Evolutionary conservation across 2,113 vertebrate species (phyloP), one percentile per base, ranked within the genome.

Genomic region (Nothobranchius kuhntae): DNA sequence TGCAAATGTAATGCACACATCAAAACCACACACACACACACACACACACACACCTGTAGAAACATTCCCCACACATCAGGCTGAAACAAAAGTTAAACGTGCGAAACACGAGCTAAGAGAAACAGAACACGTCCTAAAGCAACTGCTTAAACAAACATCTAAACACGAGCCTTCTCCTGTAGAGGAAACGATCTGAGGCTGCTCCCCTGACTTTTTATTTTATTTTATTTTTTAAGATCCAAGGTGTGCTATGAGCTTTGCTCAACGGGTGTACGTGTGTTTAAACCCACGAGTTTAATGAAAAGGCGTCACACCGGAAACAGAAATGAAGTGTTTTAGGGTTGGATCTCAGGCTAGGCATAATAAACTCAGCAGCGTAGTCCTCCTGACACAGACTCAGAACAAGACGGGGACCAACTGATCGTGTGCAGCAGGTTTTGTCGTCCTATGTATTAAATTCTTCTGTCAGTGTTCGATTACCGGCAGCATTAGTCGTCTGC

Each of bases 191-290:
- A 87, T 92, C 90, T 92, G 89, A 87, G 92, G 92, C 93, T 94
- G 92, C 93, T 93, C 91, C 93, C 93, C 91, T 92, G 91, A 91
- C 78, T 72, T 77, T 75, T 66, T 75, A 67, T 57, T 71, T 71
- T n/a, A n/a, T n/a, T n/a, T 71, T 78, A 67, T 65, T 63, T 78
- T 61, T 65, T 53, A 62, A 57, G 71, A 71, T 68, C 56, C n/a
- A 57, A 58, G n/a, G n/a, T 50, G n/a, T 50, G 48, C 6, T 48
- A 15, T 61, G 61, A 77, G 71, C 51, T 60, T 36, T 60, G 61
- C 68, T 52, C 52, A 53, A 78, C 78, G 9, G 15, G 36, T 61
- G 71, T 53, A 13, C 12, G 48, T 51, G 75, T 75, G 70, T 42
- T 17, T 53, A 38, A 12, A 24, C 15, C 52, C 60, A 54, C 68